Evolutionary conservation across 92 coral and sea anemone species (phyloP), one percentile per base, ranked within the genome.

Genomic region (Zoanthus gigantus): DNA sequence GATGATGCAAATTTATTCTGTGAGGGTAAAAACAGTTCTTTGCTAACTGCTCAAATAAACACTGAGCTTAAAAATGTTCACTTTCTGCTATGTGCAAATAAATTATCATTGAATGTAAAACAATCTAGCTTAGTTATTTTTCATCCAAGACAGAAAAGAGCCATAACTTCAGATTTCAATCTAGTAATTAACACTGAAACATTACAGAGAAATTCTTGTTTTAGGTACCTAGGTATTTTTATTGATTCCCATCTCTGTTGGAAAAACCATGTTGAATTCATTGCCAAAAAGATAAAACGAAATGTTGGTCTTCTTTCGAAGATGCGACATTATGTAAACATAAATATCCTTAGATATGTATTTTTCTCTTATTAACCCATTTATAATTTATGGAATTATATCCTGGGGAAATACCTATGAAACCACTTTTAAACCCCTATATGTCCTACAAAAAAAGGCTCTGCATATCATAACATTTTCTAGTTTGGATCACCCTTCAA

Each of bases 301-400:
- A 23, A 23, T 23, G 23, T 23, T 23, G 23, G 23, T 30, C 72
- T 66, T 13, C 1, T 0, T 66, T 66, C 72, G 29, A 54, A 54
- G 61, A 54, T 54, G 72, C 72, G 31, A 31, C 72, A 66, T n/a
- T 66, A 66, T 66, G 72, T 66, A 15, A 66, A 23, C 72, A 66
- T 66, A 15, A n/a, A 66, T 66, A 17, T 66, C 72, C 72, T 66
- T 2, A 4, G 31, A 66, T 2, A 66, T 54, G 61, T 1, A 17
- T 13, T 66, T 2, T 9, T 23, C 29, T 66, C 29, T 16, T 5
- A 66, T 2, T 15, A 66, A 66, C 32, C 28, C 29, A 66, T 66
- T 23, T 11, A 11, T 66, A 15, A 15, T 1, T 66, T 66, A 15
- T 66, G 28, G 18, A 17, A 23, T 17, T 66, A 5, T 66, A 5